These are phyloP conservation scores for Nasonovia ribisnigri DNA, from an alignment of 2,888 invertebrate species.

Conservation along the genomic window DNA sequence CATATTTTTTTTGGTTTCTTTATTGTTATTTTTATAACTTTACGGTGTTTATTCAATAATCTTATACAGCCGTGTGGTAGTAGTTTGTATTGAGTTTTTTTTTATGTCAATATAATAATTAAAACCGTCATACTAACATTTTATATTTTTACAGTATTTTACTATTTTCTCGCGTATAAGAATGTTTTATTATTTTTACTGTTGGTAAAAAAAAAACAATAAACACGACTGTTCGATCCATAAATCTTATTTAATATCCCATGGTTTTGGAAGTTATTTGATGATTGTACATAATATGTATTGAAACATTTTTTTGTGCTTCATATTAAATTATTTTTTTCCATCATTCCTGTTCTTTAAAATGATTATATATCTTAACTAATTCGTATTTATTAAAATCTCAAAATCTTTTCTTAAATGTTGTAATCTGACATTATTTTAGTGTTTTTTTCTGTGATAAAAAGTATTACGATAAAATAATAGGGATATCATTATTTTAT, in stretches of 20 bases:
- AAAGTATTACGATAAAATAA: neutral
- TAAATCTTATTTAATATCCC: constrained; percentile 15
- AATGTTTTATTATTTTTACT: constrained; percentile 15
- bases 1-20: neutral
- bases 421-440: neutral
- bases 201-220: neutral
- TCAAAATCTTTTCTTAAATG: neutral
- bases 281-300: neutral
- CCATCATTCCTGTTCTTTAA: neutral
- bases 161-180: neutral
- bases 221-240: neutral
- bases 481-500: neutral
- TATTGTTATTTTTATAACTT: neutral
- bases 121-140: neutral
- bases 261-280: neutral
- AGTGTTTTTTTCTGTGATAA: neutral
- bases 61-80: neutral
- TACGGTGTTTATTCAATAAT: neutral
- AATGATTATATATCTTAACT: neutral
- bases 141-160: constrained; percentile 10
- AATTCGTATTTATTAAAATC: neutral
- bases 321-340: neutral
- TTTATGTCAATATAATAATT: constrained; percentile 15
- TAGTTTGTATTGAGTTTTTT: neutral
- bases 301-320: neutral